Evolutionary conservation across 2,888 invertebrate species (phyloP).

Genomic region (Rugalucina vietnamica): DNA sequence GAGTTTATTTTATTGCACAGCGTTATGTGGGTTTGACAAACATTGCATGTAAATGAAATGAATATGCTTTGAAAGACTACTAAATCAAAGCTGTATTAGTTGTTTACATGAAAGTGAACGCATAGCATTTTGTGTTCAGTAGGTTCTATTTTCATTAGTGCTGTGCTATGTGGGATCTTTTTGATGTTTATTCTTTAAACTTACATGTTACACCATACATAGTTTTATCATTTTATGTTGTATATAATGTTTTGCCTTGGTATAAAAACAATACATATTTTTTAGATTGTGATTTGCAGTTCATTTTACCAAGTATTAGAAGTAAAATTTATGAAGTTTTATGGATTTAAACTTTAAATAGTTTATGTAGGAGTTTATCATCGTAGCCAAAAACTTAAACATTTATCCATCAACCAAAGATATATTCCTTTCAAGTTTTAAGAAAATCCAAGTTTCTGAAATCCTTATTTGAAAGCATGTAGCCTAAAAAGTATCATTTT

Average conservation of each 20-base stretch:
- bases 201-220: too few relatives aligned
- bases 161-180: not conserved
- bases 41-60: too few relatives aligned
- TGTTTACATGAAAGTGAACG: too few relatives aligned
- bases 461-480: not conserved
- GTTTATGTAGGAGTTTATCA: not conserved
- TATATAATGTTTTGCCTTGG: not conserved
- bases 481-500: not conserved
- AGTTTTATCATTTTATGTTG: not conserved
- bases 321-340: not conserved
- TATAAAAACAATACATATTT: not conserved
- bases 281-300: slow-evolving; percentile 7
- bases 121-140: not conserved
- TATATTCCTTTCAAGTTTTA: not conserved
- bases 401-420: not conserved
- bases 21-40: not conserved
- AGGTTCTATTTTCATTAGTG: not conserved
- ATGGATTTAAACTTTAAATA: not conserved
- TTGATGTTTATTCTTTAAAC: not conserved
- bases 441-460: not conserved
- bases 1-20: not conserved
- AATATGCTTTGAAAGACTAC: too few relatives aligned
- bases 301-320: slow-evolving; percentile 3
- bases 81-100: too few relatives aligned
- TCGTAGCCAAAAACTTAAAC: not conserved